These are phyloP conservation scores for Gambusia holbrooki DNA, from an alignment of 2,113 vertebrate species.

Conservation along the genomic window DNA sequence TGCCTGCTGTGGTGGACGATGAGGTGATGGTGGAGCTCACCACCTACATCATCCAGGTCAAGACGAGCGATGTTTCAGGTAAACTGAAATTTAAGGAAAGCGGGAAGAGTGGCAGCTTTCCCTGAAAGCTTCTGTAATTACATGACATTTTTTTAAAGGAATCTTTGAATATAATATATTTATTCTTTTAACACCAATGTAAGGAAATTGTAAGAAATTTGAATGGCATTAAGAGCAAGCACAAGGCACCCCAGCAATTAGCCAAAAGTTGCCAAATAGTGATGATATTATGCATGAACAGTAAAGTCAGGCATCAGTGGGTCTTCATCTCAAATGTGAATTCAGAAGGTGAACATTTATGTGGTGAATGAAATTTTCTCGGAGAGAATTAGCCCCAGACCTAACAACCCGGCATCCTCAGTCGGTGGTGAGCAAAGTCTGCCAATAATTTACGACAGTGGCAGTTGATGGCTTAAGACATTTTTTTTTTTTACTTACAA, in stretches of 20 bases:
- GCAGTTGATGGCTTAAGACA: no score
- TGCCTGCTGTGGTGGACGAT: conserved; percentile 87
- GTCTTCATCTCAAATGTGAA: not conserved
- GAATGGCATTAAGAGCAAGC: not conserved
- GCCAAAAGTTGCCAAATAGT: not conserved
- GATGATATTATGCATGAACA: not conserved
- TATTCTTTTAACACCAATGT: not conserved
- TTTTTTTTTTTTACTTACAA: no score
- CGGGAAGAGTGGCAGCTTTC: not conserved
- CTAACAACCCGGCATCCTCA: no score
- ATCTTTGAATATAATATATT: not conserved
- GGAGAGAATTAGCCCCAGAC: no score
- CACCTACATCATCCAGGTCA: conserved; percentile 88
- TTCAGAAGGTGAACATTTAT: not conserved
- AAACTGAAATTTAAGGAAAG: conserved; percentile 5
- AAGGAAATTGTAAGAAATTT: not conserved
- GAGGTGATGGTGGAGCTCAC: conserved; percentile 93
- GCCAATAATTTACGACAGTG: no score
- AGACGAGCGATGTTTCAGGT: conserved; percentile 91
- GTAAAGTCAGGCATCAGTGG: not conserved
- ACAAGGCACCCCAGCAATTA: not conserved
- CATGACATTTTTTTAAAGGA: not conserved
- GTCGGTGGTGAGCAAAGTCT: no score
- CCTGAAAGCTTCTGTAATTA: not conserved
- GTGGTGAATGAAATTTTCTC: not conserved